A percentile compares a stretch with the other conserved stretches of the same genome.
phyloP scores from a whole-genome alignment of 2,888 invertebrate genomes.

The Spicauda simplicius region DNA sequence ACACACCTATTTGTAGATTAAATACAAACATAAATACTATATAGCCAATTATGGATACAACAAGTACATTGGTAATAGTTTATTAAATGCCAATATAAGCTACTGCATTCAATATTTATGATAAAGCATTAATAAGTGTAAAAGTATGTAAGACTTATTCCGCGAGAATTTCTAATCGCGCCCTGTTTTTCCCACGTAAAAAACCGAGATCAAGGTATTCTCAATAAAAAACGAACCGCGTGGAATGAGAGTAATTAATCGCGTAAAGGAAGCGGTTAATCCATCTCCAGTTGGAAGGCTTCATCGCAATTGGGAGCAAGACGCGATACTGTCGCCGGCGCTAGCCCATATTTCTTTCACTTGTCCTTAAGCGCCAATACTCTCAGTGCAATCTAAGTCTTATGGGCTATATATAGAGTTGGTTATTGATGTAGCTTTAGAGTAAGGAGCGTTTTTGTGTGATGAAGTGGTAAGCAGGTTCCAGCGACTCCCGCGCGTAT shows the following conservation, averaged over 20 bases:
- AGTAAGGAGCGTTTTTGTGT: conserved; percentile 34
- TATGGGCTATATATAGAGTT: neutral
- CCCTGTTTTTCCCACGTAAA: conserved; percentile 22
- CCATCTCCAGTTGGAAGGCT: conserved; percentile 43
- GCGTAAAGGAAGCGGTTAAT: conserved; percentile 37
- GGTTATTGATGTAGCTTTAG: neutral
- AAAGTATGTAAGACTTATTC: neutral
- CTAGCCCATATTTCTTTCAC: conserved; percentile 41
- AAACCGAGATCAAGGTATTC: conserved; percentile 28
- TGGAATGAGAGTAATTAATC: conserved; percentile 36
- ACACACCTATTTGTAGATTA: too few species aligned
- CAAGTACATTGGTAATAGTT: too few species aligned
- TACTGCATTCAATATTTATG: neutral
- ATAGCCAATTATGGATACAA: too few species aligned
- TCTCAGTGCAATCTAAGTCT: neutral
- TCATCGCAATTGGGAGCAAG: conserved; percentile 41
- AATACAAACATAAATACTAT: too few species aligned
- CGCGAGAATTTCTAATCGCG: neutral
- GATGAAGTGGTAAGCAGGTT: conserved; percentile 37
- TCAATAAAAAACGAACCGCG: conserved; percentile 25
- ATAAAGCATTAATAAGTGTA: neutral
- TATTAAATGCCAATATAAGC: neutral
- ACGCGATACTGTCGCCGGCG: conserved; percentile 48
- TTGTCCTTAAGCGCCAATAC: neutral
- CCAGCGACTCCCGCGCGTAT: conserved; percentile 43